Evolutionary conservation across 2,113 vertebrate species (phyloP).

Genomic region (Dicerorhinus sumatrensis): DNA sequence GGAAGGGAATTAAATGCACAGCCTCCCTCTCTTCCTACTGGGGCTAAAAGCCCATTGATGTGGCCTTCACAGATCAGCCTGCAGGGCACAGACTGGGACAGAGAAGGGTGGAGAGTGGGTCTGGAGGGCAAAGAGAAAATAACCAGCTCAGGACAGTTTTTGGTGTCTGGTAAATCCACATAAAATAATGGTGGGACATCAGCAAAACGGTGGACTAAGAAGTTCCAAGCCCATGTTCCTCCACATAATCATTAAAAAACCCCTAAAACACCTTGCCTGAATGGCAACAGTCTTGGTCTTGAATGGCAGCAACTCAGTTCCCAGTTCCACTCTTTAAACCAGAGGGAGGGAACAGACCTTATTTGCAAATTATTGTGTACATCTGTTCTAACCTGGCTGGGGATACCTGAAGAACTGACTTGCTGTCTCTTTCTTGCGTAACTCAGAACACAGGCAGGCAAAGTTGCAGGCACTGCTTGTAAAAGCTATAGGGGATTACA

Average conservation of each 20-base stretch:
- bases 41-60: neutral
- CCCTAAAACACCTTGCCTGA: neutral
- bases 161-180: neutral
- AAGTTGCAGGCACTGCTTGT: neutral
- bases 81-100: neutral
- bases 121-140: neutral
- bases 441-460: neutral
- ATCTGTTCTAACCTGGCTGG: neutral
- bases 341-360: neutral
- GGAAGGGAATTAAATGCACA: neutral
- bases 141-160: neutral
- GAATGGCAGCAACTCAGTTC: neutral
- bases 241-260: neutral
- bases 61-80: neutral
- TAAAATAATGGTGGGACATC: neutral
- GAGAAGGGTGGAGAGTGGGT: neutral
- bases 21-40: neutral
- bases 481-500: neutral
- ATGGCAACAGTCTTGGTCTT: neutral
- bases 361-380: neutral
- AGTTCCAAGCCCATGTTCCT: neutral
- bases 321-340: neutral
- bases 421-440: neutral
- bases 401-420: neutral
- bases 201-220: neutral